phyloP scores from a whole-genome alignment of 2,888 invertebrate species.

The Caenorhabditis zanzibari region DNA sequence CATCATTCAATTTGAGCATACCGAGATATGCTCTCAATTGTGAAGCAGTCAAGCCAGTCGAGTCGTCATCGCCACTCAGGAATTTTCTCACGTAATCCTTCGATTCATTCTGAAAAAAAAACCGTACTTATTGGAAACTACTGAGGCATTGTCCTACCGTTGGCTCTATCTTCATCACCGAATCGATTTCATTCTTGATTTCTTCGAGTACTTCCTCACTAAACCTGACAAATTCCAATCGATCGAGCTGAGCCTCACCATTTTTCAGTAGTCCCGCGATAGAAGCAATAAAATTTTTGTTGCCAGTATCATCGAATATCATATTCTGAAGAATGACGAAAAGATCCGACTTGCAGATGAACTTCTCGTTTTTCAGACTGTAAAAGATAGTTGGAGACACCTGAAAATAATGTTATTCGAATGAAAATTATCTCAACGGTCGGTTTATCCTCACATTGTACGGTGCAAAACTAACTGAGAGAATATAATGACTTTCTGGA shows the following conservation, averaged over 20 bases:
- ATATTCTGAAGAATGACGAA: slow-evolving; percentile 2
- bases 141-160: neutral
- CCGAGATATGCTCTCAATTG: too few species aligned
- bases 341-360: neutral
- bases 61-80: too few species aligned
- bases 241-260: too few species aligned
- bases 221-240: neutral
- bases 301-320: neutral
- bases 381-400: neutral
- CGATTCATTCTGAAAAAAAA: too few species aligned
- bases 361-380: neutral
- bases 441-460: neutral
- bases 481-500: neutral
- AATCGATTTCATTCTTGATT: slow-evolving; percentile 1
- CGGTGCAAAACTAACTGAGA: neutral
- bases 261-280: neutral
- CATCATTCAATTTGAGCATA: too few species aligned
- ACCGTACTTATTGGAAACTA: too few species aligned
- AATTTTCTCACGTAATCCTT: too few species aligned
- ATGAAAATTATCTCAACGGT: neutral
- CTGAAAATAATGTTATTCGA: neutral
- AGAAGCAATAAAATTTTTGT: neutral
- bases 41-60: too few species aligned
- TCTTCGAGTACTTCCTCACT: neutral
- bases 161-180: neutral